Conservation (phyloP, 2,113 vertebrate species). For the Panurus biarmicus region DNA sequence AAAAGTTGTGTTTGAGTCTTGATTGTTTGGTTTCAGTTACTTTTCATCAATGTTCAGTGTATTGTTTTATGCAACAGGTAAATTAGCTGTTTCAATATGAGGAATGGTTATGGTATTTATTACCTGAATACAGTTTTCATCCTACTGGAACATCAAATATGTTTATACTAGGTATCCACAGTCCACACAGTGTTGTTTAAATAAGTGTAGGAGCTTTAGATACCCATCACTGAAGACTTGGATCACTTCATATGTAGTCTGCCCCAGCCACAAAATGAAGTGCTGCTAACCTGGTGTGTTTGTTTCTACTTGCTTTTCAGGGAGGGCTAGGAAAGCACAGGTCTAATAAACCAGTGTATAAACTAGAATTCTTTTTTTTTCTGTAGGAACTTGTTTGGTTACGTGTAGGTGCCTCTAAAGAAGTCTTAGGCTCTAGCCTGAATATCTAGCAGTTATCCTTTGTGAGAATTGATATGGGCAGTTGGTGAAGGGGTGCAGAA, state of each 20-base stretch:
- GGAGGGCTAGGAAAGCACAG: neutral
- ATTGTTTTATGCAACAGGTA: neutral
- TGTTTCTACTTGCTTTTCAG: neutral
- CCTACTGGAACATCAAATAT: neutral
- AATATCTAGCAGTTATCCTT: neutral
- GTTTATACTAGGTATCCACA: neutral
- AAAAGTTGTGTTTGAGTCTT: neutral
- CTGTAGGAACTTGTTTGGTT: neutral
- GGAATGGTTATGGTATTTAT: neutral
- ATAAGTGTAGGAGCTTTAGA: neutral
- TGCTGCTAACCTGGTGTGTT: neutral
- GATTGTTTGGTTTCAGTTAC: neutral
- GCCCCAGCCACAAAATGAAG: neutral
- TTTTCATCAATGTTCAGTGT: neutral
- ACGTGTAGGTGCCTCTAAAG: neutral
- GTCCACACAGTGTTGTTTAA: neutral
- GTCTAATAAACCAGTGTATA: neutral
- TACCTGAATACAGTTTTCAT: neutral
- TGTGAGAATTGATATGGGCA: neutral
- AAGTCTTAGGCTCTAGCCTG: neutral
- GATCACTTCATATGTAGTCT: neutral
- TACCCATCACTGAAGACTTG: neutral
- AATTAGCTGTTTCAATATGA: neutral
- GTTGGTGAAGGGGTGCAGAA: neutral
- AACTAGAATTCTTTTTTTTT: neutral